These are phyloP conservation scores for Eledone cirrhosa DNA, from an alignment of 2,888 invertebrate genomes.

Conservation along the genomic window DNA sequence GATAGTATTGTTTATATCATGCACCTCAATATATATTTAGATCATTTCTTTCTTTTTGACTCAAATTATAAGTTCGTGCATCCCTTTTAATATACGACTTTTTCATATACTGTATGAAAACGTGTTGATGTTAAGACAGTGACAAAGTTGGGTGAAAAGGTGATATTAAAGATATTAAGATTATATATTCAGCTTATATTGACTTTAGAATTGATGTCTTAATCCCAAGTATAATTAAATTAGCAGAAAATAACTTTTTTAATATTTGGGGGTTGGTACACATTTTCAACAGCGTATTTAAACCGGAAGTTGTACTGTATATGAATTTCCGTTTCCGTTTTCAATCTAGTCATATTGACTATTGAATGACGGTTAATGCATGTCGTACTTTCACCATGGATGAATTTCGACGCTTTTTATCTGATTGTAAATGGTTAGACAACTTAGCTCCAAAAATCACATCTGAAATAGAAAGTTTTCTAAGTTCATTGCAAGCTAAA, in stretches of 20 bases:
- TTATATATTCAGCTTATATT: background rate
- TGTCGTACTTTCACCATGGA: background rate
- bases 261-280: too few species aligned
- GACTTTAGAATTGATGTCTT: background rate
- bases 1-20: too few species aligned
- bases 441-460: background rate
- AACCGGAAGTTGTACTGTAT: background rate
- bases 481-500: conserved; percentile 32
- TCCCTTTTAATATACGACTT: too few species aligned
- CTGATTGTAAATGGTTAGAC: conserved; percentile 19
- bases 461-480: conserved; percentile 12
- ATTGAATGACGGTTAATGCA: background rate
- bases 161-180: too few species aligned
- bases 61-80: too few species aligned
- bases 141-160: too few species aligned
- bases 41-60: too few species aligned
- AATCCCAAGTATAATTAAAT: background rate
- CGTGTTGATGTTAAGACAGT: too few species aligned
- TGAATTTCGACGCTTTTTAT: conserved; percentile 17
- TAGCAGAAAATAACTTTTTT: background rate
- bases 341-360: background rate
- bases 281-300: background rate
- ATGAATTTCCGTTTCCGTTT: conserved; percentile 17
- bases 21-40: too few species aligned
- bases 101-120: too few species aligned